Base-by-base conservation (phyloP, 1,140 invertebrate species). In the Drosophila malerkotliana region DNA sequence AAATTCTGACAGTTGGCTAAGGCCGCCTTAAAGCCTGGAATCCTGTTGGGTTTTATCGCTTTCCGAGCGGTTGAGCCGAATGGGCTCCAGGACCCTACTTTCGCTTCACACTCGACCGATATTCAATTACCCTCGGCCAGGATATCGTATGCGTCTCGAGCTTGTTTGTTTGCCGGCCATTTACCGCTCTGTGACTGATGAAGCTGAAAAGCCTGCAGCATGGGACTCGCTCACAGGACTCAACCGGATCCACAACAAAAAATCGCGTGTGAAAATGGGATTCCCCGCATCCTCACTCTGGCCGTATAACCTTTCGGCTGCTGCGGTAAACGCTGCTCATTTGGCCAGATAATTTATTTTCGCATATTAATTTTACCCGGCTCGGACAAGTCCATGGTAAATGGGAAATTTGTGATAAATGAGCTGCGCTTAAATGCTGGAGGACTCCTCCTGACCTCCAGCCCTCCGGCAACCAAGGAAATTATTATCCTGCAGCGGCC, bases 271-370 rank as follows among this genome's bases (percentile, higher is more conserved):
- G 71, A 67, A 83, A 82, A 72, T 76, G 67, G 72, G 62, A 77
- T 69, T 59, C 57, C 52, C 55, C 62, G 6, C 49, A 1, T 28
- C 6, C 5, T 28, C 4, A 37, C 18, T 4, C 18, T 4, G 26
- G 15, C 26, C 26, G 26, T 34, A 48, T 60, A 52, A 45, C 62
- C 48, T 58, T 63, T 54, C 26, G 58, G 58, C 66, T 44, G 52
- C 56, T 77, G 63, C 37, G 56, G 74, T 78, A 82, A 63, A 67
- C 68, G 72, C 72, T 79, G 75, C 83, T 88, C 83, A 83, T 87
- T 87, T 88, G 84, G 84, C 63, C 87, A 79, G 84, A 88, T 88
- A 88, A 88, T 88, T 88, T 88, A 88, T 88, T 88, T 88, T 88
- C 83, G 84, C 84, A 88, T 88, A 89, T 88, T 88, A 88, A 88